A percentile compares a stretch with the other conserved stretches of the same genome.
Conservation (phyloP, 2,888 invertebrate species). For the Callimorpha dominula region DNA sequence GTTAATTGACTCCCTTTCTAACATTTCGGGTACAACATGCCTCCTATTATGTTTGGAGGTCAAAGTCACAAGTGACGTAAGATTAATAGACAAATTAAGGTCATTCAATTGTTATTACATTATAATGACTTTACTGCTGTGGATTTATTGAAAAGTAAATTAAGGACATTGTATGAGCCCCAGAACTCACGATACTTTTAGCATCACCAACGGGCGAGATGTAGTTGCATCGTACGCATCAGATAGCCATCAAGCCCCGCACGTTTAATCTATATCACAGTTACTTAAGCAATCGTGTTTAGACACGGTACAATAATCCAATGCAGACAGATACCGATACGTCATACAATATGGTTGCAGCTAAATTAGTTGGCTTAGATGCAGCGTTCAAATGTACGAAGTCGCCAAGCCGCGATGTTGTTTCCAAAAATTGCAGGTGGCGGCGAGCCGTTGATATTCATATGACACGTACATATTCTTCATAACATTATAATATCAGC, state of each 20-base stretch:
- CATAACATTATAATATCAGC: background rate
- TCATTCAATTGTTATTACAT: background rate
- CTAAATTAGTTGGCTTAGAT: background rate
- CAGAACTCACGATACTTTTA: background rate
- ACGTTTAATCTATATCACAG: background rate
- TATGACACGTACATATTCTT: background rate
- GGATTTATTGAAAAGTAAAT: background rate
- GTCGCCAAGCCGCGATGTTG: background rate
- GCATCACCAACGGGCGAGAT: too few species aligned
- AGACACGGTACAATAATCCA: background rate
- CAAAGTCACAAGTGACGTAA: background rate
- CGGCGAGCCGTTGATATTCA: background rate
- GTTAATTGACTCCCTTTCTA: conserved; percentile 11
- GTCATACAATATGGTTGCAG: background rate
- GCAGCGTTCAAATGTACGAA: background rate
- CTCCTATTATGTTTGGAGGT: conserved; percentile 9
- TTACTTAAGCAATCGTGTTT: background rate
- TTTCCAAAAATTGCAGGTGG: background rate
- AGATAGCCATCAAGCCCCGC: background rate
- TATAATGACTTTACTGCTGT: background rate
- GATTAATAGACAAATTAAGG: conserved; percentile 6
- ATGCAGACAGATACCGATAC: background rate
- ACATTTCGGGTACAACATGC: background rate
- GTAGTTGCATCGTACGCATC: background rate
- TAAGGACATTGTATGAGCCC: background rate